Evolutionary conservation across 2,888 invertebrate genomes (phyloP), one percentile per base, ranked within the genome.

Genomic region (Apodemia duryi): DNA sequence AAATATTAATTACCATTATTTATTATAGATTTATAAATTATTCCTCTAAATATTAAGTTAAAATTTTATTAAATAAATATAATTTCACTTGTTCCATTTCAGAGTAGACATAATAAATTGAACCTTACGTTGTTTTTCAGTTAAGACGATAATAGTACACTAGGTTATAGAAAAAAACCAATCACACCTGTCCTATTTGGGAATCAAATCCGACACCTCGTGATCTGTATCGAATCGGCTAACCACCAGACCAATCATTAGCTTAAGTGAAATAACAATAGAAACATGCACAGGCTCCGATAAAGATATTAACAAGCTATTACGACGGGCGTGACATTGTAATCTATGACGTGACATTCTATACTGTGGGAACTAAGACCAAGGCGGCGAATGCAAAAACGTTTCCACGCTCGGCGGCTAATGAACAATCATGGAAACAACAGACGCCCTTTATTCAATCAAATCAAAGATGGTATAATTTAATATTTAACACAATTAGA

Each of bases 311-410:
- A 60, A 60, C 35, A 60, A 60, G 60, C 13, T 60, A 60, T 60
- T 60, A 60, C 60, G 35, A n/a, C 60, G n/a, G 60, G 60, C 60
- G 60, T 60, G 61, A 61, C 61, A 65, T 65, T 65, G 49, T 51
- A 51, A 51, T 61, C 61, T 60, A 32, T 49, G 43, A 61, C 61
- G 64, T 64, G 64, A 65, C 65, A 65, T 65, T 65, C 61, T 62
- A 61, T 52, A 51, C 57, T 62, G 64, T 64, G 64, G 64, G 64
- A 64, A 64, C 61, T 38, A 64, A 64, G 61, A 64, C 46, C 64
- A 64, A 64, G 64, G 61, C 64, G 61, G 49, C 38, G 61, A 38
- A 49, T 61, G 43, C 64, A 57, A 57, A 57, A 57, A 57, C 57
- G 57, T 57, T 57, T 29, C 57, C 57, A 57, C 57, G 57, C 57